phyloP scores from a whole-genome alignment of 2,113 vertebrate species.

The Setophaga coronata region DNA sequence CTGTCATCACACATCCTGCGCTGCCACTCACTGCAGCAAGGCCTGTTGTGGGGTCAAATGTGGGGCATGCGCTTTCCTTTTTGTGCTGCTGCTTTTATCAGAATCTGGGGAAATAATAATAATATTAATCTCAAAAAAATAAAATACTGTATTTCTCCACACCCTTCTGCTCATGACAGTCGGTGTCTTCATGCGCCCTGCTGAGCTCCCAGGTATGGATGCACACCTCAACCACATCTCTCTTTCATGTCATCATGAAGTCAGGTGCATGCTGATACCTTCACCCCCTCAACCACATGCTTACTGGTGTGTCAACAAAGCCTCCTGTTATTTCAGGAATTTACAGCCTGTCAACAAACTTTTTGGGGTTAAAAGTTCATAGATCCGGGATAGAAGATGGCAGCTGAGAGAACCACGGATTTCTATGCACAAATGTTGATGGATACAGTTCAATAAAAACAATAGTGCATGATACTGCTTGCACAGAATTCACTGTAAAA shows the following conservation, averaged over 20 bases:
- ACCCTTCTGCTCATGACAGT: fast-evolving
- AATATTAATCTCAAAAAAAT: neutral
- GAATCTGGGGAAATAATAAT: neutral
- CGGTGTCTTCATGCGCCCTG: fast-evolving
- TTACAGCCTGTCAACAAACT: neutral
- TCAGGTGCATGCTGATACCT: neutral
- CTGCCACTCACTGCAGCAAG: neutral
- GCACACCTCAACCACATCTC: neutral
- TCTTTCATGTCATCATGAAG: neutral
- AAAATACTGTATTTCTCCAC: neutral
- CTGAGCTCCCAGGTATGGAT: neutral
- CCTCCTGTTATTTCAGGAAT: neutral
- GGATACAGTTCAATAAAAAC: neutral
- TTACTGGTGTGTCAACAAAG: neutral
- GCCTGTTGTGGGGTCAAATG: neutral
- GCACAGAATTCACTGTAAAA: neutral
- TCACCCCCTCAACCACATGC: neutral
- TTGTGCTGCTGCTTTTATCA: fast-evolving
- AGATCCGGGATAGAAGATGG: neutral
- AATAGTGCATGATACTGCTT: neutral
- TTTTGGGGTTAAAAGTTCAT: neutral
- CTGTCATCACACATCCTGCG: neutral
- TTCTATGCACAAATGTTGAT: neutral
- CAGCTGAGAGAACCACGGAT: neutral
- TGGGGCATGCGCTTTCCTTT: fast-evolving